Conservation (phyloP, 2,113 vertebrate species). For the Oryzias celebensis region DNA sequence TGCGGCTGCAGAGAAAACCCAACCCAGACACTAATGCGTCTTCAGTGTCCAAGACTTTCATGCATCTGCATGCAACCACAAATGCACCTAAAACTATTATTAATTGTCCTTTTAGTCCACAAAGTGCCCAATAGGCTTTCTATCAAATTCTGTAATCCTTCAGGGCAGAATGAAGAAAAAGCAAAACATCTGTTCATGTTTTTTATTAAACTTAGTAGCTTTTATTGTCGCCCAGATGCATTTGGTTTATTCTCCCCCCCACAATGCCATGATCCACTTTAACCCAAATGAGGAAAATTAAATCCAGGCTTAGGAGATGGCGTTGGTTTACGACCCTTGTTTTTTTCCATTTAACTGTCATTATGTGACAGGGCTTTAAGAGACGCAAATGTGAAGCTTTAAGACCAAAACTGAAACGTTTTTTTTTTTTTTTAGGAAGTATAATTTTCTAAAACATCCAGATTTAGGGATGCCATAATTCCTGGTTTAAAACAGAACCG, state of each 20-base stretch:
- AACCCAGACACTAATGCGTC: too few relatives aligned
- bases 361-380: constrained; percentile 50
- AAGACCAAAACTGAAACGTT: constrained; percentile 10
- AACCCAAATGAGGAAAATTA: constrained; percentile 62
- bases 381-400: constrained; percentile 53
- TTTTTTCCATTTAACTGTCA: constrained; percentile 66
- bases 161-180: constrained; percentile 34
- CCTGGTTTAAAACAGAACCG: too few relatives aligned
- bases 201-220: constrained; percentile 12
- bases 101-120: constrained; percentile 34
- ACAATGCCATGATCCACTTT: constrained; percentile 54
- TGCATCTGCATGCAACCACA: neutral
- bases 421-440: too few relatives aligned
- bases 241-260: constrained; percentile 49
- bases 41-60: neutral
- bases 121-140: constrained; percentile 46
- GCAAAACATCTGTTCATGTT: constrained; percentile 33
- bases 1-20: too few relatives aligned
- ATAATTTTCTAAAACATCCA: too few relatives aligned
- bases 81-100: constrained; percentile 30
- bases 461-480: too few relatives aligned
- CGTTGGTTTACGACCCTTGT: constrained; percentile 40
- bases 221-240: constrained; percentile 52
- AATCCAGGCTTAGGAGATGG: constrained; percentile 60
- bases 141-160: constrained; percentile 48